Evolutionary conservation across 1,140 invertebrate species (phyloP).

Genomic region (Drosophila repleta): DNA sequence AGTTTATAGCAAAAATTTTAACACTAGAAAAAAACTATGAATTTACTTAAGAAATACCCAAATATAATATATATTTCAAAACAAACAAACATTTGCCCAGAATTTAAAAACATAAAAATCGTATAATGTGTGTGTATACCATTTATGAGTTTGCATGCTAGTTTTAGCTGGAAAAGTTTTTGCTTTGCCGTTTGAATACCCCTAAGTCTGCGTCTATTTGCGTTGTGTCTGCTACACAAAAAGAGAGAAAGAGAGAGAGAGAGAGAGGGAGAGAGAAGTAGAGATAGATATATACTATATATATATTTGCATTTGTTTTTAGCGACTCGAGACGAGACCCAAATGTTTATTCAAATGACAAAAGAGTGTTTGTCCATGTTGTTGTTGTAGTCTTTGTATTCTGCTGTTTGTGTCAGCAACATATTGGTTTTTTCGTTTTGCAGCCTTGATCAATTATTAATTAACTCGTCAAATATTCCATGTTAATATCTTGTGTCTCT

Average conservation of each 20-base stretch:
- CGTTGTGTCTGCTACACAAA: constrained; percentile 2
- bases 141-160: constrained; percentile 23
- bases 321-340: constrained; percentile 48
- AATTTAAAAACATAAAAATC: not conserved
- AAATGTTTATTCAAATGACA: constrained; percentile 74
- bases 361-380: constrained; percentile 32
- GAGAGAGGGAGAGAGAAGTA: not conserved
- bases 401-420: not conserved
- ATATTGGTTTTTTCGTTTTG: constrained; percentile 40
- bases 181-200: constrained; percentile 26
- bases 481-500: constrained; percentile 10
- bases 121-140: too few relatives aligned
- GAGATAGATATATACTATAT: not conserved
- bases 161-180: not conserved
- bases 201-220: constrained; percentile 17
- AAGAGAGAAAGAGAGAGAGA: not conserved
- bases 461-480: constrained; percentile 34
- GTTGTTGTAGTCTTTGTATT: not conserved
- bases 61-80: too few relatives aligned
- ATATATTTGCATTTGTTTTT: constrained; percentile 72
- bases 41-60: too few relatives aligned
- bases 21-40: too few relatives aligned
- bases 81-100: not conserved
- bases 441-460: constrained; percentile 56
- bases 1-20: too few relatives aligned